A percentile compares a stretch with the other conserved stretches of the same genome.
Conservation (phyloP, 2,797 vertebrate genomes). For the Pangasius djambal region DNA sequence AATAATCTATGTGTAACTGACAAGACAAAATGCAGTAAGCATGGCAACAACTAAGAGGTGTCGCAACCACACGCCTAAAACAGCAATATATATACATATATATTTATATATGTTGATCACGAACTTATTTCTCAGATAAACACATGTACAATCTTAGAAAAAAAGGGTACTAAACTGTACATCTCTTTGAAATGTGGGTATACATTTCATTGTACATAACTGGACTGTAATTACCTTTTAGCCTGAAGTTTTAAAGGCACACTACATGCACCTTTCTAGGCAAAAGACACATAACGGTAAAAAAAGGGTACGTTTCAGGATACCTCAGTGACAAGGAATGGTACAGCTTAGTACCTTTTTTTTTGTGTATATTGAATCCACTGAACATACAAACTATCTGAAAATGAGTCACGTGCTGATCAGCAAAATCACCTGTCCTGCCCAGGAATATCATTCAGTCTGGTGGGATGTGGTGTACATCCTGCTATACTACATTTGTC, state of each 20-base stretch:
- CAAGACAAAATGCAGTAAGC: neutral
- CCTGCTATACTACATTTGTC: constrained; percentile 44
- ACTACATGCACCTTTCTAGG: neutral
- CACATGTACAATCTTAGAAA: neutral
- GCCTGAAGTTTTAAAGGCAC: neutral
- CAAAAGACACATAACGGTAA: neutral
- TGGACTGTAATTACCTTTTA: neutral
- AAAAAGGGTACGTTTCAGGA: neutral
- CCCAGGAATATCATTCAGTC: constrained; percentile 28
- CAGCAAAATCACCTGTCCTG: constrained; percentile 48
- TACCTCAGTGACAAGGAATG: neutral
- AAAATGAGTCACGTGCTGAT: constrained; percentile 31
- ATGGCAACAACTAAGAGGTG: neutral
- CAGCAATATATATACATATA: neutral
- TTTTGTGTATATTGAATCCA: neutral
- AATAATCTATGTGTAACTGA: neutral
- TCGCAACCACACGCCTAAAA: neutral
- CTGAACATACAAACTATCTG: constrained; percentile 20
- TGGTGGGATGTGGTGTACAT: constrained; percentile 26
- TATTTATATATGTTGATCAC: neutral
- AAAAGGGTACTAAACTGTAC: neutral
- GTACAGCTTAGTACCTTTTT: neutral
- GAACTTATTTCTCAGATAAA: neutral
- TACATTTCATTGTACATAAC: too few species aligned
- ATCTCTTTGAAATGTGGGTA: too few species aligned